Percentiles rank a stretch among this genome's conserved stretches.
Evolutionary conservation across 1,140 invertebrate genomes (phyloP).

Genomic region (Sycophaga agraensis): DNA sequence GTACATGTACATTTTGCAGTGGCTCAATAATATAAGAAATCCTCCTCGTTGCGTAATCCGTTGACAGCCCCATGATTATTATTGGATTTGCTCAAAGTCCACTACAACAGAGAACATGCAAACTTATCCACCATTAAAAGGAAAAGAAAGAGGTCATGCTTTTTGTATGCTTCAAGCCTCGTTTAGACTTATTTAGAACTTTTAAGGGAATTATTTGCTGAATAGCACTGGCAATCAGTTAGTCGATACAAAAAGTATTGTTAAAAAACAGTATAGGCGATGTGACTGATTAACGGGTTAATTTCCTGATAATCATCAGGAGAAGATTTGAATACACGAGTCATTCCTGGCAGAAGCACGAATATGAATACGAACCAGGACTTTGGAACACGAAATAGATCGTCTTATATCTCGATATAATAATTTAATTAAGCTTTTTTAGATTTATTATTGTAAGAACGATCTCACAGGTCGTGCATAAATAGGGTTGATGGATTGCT

Average conservation of each 20-base stretch:
- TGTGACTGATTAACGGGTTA: too few species aligned
- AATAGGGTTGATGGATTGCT: too few species aligned
- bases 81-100: slow-evolving; percentile 39
- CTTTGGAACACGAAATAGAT: too few species aligned
- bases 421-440: too few species aligned
- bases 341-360: too few species aligned
- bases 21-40: slow-evolving; percentile 55
- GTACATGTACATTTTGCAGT: slow-evolving; percentile 32
- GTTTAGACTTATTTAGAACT: background rate
- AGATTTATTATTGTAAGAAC: too few species aligned
- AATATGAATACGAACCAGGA: too few species aligned
- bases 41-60: slow-evolving; percentile 40
- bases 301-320: too few species aligned
- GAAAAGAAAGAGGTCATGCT: slow-evolving; percentile 1
- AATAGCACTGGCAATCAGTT: background rate
- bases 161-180: background rate
- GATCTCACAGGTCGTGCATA: too few species aligned
- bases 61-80: slow-evolving; percentile 39
- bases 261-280: too few species aligned
- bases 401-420: too few species aligned
- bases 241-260: background rate
- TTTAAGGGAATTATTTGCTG: background rate
- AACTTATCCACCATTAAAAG: slow-evolving; percentile 46
- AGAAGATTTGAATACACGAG: too few species aligned
- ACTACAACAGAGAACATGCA: slow-evolving; percentile 55